Conservation (phyloP, 35 echinoderm and acorn worm species). For the Acanthaster planci region DNA sequence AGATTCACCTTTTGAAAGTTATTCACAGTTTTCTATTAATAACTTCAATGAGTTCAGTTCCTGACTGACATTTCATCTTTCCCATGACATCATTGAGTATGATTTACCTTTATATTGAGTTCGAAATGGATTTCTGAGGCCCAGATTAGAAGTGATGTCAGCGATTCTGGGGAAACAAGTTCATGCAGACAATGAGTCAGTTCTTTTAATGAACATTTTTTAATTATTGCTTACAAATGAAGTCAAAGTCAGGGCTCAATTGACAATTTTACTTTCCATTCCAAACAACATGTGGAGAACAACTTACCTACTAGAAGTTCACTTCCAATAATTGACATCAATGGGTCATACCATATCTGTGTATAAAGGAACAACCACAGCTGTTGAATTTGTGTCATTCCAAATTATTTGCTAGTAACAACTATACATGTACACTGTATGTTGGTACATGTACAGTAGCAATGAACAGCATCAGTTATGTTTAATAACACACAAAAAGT, state of each 20-base stretch:
- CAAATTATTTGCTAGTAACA: too few species aligned
- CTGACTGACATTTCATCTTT: not conserved
- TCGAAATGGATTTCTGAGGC: slow-evolving; percentile 90
- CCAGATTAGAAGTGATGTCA: slow-evolving; percentile 75
- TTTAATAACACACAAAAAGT: too few species aligned
- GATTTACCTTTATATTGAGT: slow-evolving; percentile 80
- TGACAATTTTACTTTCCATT: not conserved
- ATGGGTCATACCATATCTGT: slow-evolving; percentile 81
- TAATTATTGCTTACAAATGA: too few species aligned
- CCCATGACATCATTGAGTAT: too few species aligned
- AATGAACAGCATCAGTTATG: too few species aligned
- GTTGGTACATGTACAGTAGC: too few species aligned
- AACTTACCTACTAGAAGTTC: slow-evolving; percentile 83
- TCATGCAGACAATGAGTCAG: not conserved
- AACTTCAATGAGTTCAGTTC: not conserved
- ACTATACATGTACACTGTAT: too few species aligned
- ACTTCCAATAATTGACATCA: slow-evolving; percentile 84
- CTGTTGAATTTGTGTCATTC: not conserved
- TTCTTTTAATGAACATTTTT: not conserved
- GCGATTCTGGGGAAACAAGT: slow-evolving; percentile 59
- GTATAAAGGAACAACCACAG: not conserved
- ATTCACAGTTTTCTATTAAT: not conserved
- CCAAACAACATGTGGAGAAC: not conserved
- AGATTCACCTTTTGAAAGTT: not conserved
- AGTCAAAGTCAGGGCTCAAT: too few species aligned